Percentiles rank a stretch among this genome's conserved stretches.
phyloP scores from a whole-genome alignment of 2,888 invertebrate species.

The Pristionchus maxplancki region DNA sequence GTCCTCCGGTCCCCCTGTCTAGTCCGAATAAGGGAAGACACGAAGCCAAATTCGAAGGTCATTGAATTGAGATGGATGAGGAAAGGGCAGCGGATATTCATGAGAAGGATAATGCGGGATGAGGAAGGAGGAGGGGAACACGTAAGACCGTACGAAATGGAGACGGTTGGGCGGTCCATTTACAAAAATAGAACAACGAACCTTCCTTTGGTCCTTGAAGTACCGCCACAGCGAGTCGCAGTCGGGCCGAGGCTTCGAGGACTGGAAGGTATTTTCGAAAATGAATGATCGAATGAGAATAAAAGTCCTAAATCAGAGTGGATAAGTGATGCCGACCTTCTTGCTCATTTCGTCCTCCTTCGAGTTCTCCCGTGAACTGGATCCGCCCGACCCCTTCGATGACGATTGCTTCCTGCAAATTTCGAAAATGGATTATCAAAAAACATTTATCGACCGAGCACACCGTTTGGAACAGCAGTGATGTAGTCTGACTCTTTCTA shows the following conservation, averaged over 20 bases:
- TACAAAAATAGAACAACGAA: background rate
- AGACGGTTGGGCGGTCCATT: background rate
- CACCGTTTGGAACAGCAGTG: too few species aligned
- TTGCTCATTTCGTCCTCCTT: slow-evolving; percentile 18
- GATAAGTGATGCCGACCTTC: too few species aligned
- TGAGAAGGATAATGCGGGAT: background rate
- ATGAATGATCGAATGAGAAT: too few species aligned
- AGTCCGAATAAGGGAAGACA: background rate
- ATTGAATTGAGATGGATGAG: background rate
- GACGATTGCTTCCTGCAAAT: slow-evolving; percentile 34
- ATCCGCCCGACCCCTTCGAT: background rate
- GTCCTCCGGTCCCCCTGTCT: too few species aligned
- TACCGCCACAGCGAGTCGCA: slow-evolving; percentile 29
- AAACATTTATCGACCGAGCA: too few species aligned
- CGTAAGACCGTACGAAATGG: background rate
- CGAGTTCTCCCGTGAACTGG: slow-evolving; percentile 28
- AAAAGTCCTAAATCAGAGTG: too few species aligned
- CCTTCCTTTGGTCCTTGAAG: slow-evolving; percentile 28
- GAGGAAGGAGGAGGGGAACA: background rate
- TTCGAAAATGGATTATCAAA: background rate
- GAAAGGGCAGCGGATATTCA: background rate
- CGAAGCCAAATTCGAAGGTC: background rate
- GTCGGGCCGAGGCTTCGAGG: background rate
- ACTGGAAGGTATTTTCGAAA: background rate
- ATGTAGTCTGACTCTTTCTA: too few species aligned